Conservation (phyloP, 2,797 vertebrate genomes). For the Schizothorax lantsangensis region DNA sequence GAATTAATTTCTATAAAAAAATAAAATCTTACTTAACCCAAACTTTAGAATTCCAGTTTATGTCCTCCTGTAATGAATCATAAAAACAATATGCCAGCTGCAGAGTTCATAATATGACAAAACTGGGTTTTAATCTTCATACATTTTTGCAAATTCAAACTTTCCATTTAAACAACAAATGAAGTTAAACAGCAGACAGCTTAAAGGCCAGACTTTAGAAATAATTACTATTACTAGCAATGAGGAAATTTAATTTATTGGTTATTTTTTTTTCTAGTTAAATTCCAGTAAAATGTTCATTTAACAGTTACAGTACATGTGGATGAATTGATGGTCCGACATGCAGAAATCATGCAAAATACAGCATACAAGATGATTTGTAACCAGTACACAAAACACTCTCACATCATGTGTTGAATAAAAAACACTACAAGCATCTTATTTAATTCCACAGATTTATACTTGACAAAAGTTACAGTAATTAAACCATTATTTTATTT, state of each 20-base stretch:
- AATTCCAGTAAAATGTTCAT: background rate
- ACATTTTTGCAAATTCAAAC: background rate
- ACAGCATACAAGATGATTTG: background rate
- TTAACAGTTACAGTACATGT: background rate
- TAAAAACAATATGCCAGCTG: background rate
- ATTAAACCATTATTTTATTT: background rate
- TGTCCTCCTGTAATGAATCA: background rate
- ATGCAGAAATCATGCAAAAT: conserved; percentile 8
- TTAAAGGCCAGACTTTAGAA: background rate
- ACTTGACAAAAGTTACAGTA: background rate
- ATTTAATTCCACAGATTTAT: background rate
- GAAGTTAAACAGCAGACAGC: background rate
- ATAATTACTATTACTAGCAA: background rate
- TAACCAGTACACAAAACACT: background rate
- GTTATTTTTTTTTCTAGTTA: background rate
- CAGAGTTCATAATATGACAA: background rate
- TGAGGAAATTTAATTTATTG: background rate
- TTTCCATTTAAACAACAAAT: background rate
- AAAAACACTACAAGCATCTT: background rate
- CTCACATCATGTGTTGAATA: background rate
- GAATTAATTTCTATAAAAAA: background rate
- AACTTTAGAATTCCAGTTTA: no score
- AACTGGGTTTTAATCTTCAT: conserved; percentile 16
- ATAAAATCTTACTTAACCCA: background rate
- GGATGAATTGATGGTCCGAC: background rate